Percentiles rank a stretch among this genome's conserved stretches.
phyloP scores from a whole-genome alignment of 2,113 vertebrate species.

The Probosciger aterrimus region DNA sequence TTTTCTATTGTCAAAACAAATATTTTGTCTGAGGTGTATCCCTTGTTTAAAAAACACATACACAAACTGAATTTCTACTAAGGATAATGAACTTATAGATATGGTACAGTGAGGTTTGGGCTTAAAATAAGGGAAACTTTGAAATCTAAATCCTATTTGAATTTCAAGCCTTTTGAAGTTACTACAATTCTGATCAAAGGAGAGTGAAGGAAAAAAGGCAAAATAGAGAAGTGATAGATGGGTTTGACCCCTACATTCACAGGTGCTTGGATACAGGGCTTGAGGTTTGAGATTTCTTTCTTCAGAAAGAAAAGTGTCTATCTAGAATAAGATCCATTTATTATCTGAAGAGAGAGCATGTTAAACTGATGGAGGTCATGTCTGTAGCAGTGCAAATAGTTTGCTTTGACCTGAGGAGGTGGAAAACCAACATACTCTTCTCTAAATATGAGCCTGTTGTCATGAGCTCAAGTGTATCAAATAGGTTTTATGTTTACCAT shows the following conservation, averaged over 20 bases:
- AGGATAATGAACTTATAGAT: not conserved
- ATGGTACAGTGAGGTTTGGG: not conserved
- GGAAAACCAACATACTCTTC: not conserved
- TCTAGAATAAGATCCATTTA: not conserved
- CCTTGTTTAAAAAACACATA: not conserved
- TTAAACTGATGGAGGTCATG: not conserved
- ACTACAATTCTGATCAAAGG: not conserved
- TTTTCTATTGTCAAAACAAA: not conserved
- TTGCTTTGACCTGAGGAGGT: not conserved
- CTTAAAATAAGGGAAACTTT: not conserved
- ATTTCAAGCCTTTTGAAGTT: not conserved
- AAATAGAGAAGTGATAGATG: not conserved
- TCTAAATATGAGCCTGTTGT: not conserved
- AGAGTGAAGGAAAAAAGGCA: not conserved
- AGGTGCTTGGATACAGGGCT: not conserved
- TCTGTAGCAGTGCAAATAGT: not conserved
- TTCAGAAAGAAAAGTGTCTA: not conserved
- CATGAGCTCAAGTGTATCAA: not conserved
- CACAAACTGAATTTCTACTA: not conserved
- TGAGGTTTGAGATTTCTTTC: not conserved
- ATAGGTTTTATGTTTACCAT: not conserved
- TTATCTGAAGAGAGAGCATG: not conserved
- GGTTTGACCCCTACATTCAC: not conserved
- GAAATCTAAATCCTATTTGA: not conserved
- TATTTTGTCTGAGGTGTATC: rapidly evolving